Evolutionary conservation across 2,113 vertebrate species (phyloP).

Genomic region (Uria lomvia): DNA sequence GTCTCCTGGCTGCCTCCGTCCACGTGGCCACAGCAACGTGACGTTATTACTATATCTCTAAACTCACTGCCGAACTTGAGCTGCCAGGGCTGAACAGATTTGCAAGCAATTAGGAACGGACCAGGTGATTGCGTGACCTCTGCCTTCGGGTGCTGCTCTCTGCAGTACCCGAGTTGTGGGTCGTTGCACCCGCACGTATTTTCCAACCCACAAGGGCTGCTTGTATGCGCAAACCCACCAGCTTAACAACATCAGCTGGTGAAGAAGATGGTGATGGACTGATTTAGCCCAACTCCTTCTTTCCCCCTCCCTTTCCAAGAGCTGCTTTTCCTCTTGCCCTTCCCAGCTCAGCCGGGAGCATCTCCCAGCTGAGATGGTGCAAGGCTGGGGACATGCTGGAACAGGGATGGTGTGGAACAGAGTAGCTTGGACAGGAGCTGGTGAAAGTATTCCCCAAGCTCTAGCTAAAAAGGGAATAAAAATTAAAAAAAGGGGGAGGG

Average conservation of each 20-base stretch:
- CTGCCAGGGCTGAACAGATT: not conserved
- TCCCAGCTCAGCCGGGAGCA: not conserved
- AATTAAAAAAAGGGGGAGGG: fast-evolving
- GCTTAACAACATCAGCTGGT: not conserved
- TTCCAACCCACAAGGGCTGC: not conserved
- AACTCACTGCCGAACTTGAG: fast-evolving
- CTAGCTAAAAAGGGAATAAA: not conserved
- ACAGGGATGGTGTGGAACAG: fast-evolving
- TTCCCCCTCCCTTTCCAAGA: not conserved
- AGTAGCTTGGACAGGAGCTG: not conserved
- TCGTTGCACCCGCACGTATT: fast-evolving
- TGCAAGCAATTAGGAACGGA: not conserved
- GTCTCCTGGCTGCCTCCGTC: fast-evolving
- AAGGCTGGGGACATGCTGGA: fast-evolving
- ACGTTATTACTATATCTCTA: fast-evolving
- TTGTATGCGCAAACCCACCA: fast-evolving
- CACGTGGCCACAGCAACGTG: fast-evolving
- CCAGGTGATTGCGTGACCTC: fast-evolving
- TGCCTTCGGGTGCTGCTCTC: not conserved
- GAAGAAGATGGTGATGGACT: not conserved
- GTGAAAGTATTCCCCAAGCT: not conserved
- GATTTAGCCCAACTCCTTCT: not conserved
- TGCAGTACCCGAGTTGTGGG: fast-evolving
- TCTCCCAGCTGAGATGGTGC: not conserved
- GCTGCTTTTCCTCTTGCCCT: not conserved